These are phyloP conservation scores for Lepidochitona cinerea DNA, from an alignment of 2,888 invertebrate genomes.

Conservation along the genomic window DNA sequence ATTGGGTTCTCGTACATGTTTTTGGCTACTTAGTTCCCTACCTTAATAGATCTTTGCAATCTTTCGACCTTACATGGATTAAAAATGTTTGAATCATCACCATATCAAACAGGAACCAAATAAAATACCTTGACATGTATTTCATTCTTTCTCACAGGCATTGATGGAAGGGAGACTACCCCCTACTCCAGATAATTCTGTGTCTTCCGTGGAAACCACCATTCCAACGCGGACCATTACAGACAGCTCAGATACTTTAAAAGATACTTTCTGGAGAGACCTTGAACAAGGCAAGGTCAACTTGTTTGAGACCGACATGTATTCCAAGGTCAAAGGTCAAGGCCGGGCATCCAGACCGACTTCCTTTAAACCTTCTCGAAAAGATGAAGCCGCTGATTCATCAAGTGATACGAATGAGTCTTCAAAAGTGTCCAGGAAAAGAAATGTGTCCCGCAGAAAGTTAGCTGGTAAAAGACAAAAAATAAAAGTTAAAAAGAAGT, in stretches of 20 bases:
- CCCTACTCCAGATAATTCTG: neutral
- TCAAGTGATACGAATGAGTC: neutral
- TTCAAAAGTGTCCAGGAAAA: neutral
- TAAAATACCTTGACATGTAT: too few relatives aligned
- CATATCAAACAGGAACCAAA: too few relatives aligned
- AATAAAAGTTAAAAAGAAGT: neutral
- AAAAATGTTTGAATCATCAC: too few relatives aligned
- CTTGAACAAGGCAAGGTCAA: slow-evolving; percentile 67
- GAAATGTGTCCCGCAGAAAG: neutral
- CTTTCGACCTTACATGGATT: too few relatives aligned
- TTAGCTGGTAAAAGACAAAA: neutral
- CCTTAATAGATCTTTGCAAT: too few relatives aligned
- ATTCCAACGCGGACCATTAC: neutral
- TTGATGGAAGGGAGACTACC: slow-evolving; percentile 3
- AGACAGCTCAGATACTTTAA: slow-evolving; percentile 38
- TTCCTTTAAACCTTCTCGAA: slow-evolving; percentile 13
- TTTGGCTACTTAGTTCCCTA: too few relatives aligned
- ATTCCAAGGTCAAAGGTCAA: slow-evolving; percentile 67
- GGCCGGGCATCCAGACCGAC: slow-evolving; percentile 46
- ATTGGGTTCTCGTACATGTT: too few relatives aligned
- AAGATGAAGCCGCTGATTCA: neutral
- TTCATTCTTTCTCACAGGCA: neutral
- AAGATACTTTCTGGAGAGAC: slow-evolving; percentile 69
- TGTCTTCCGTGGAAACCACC: neutral
- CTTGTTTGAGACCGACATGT: slow-evolving; percentile 67